These are phyloP conservation scores for Hedya salicella DNA, from an alignment of 2,888 invertebrate species.

Conservation along the genomic window DNA sequence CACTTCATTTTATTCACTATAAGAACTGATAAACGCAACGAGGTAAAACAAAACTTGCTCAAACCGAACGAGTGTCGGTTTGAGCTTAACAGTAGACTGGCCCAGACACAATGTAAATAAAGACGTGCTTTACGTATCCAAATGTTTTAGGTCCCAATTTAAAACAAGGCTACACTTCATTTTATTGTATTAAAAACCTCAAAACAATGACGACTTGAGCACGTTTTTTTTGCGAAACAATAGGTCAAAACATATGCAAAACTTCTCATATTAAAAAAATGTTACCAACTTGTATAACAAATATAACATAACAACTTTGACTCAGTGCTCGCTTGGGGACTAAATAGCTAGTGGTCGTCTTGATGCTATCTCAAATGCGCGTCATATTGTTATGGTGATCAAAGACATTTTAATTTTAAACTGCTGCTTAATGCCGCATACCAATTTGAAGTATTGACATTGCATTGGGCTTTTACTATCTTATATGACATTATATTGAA, in stretches of 20 bases:
- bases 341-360: conserved; percentile 17
- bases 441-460: background rate
- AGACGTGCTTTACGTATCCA: no score
- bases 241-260: background rate
- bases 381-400: conserved; percentile 32
- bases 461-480: background rate
- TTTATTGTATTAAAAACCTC: no score
- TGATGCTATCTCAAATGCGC: conserved; percentile 27
- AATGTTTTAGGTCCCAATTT: no score
- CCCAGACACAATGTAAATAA: no score
- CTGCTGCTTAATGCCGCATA: background rate
- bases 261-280: background rate
- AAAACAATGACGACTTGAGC: background rate
- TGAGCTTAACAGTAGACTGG: no score
- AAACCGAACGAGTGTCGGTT: no score
- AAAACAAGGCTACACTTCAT: no score
- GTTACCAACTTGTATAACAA: no score
- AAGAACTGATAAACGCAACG: no score
- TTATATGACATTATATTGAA: background rate
- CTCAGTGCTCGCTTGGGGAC: background rate
- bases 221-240: no score
- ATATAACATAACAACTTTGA: conserved; percentile 3
- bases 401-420: conserved; percentile 28
- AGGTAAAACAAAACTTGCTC: no score
- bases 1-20: no score